Conservation (phyloP, 2,888 invertebrate genomes). For the Eucera pruinosa region DNA sequence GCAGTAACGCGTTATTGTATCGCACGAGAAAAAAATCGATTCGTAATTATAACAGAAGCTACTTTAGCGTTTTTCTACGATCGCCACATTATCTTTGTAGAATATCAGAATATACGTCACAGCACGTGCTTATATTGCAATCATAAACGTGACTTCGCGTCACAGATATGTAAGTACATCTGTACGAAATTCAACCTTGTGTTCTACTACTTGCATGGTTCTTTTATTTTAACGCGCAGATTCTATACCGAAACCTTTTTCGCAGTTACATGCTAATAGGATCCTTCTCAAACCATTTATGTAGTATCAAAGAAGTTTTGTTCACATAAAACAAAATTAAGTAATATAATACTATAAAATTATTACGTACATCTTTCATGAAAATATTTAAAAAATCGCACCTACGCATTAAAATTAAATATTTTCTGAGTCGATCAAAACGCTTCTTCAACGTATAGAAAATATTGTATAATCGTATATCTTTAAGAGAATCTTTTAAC, state of each 20-base stretch:
- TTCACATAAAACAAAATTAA: no score
- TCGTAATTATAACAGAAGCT: conserved; percentile 6
- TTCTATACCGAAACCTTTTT: background rate
- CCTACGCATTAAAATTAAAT: no score
- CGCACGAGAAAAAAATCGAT: conserved; percentile 1
- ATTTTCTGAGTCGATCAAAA: no score
- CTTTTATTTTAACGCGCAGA: conserved; percentile 6
- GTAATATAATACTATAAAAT: no score
- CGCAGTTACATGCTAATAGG: conserved; percentile 4
- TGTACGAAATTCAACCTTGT: conserved; percentile 38
- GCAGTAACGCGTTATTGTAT: background rate
- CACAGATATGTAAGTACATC: background rate
- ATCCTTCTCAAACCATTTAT: background rate
- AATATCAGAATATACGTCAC: conserved; percentile 11
- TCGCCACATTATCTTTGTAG: conserved; percentile 24
- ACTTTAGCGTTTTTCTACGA: background rate
- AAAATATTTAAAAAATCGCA: no score
- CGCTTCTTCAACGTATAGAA: no score
- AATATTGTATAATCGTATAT: no score
- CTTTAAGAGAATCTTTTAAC: no score
- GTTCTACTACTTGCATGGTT: conserved; percentile 3
- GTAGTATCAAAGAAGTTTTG: no score
- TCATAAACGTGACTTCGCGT: conserved; percentile 37
- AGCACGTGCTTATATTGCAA: conserved; percentile 44
- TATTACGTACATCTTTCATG: no score